These are phyloP conservation scores for Geotrypetes seraphini DNA, from an alignment of 2,797 vertebrate genomes.

Conservation along the genomic window DNA sequence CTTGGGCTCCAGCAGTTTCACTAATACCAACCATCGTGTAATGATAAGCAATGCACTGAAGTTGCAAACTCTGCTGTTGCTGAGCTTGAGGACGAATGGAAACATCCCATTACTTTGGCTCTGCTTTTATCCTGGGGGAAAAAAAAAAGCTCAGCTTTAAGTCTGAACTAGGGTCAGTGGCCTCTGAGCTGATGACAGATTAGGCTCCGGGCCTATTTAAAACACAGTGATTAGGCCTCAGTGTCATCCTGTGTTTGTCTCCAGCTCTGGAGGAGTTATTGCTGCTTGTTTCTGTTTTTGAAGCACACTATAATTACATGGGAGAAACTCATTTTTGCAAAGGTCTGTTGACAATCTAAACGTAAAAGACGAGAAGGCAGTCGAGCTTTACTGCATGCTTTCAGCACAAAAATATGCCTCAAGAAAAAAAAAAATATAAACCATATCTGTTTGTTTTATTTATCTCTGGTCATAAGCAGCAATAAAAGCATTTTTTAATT, in stretches of 20 bases:
- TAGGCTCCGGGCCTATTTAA: conserved; percentile 18
- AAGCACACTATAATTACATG: conserved; percentile 22
- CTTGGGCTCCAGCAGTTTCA: conserved; percentile 16
- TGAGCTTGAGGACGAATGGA: conserved; percentile 21
- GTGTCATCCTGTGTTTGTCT: conserved; percentile 19
- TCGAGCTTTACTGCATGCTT: no score
- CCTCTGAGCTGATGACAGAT: conserved; percentile 31
- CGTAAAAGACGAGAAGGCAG: neutral
- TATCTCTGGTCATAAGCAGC: no score
- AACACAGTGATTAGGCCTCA: conserved; percentile 21
- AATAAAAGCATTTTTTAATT: no score
- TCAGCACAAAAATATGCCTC: no score
- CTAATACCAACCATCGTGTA: conserved; percentile 2
- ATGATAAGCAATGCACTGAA: conserved; percentile 24
- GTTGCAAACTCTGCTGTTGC: neutral
- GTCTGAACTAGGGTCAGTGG: neutral
- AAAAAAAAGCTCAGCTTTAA: conserved; percentile 10
- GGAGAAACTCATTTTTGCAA: conserved; percentile 12
- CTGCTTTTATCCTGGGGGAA: conserved; percentile 4
- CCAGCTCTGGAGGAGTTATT: conserved; percentile 15
- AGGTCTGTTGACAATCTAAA: conserved; percentile 11
- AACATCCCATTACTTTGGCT: conserved; percentile 21
- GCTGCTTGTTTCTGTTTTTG: conserved; percentile 15
- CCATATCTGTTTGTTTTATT: no score
- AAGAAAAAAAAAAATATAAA: no score